phyloP scores from a whole-genome alignment of 2,888 invertebrate species.

The Noctua comes region DNA sequence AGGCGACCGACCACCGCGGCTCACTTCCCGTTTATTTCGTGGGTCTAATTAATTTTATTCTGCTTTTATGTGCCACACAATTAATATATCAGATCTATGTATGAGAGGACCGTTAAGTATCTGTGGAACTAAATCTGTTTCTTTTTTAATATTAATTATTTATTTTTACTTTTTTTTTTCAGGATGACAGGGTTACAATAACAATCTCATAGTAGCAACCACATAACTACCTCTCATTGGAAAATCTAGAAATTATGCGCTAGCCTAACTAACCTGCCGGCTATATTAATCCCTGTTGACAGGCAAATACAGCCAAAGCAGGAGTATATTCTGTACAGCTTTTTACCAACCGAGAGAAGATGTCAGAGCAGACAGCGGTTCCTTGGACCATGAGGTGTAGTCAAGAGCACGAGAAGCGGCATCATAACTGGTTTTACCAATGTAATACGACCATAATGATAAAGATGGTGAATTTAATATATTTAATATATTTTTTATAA shows the following conservation, averaged over 20 bases:
- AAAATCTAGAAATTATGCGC: neutral
- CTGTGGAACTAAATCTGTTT: neutral
- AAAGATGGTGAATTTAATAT: too few species aligned
- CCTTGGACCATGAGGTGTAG: neutral
- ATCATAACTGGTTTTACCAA: neutral
- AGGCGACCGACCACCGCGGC: slow-evolving; percentile 60
- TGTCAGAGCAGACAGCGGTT: neutral
- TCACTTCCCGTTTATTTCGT: slow-evolving; percentile 51
- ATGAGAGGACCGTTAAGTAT: slow-evolving; percentile 23
- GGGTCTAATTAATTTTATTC: slow-evolving; percentile 63
- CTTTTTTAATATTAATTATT: neutral
- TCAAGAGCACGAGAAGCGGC: neutral
- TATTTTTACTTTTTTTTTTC: neutral
- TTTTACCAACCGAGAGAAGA: neutral
- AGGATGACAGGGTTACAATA: neutral
- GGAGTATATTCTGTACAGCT: neutral
- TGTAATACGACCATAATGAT: too few species aligned
- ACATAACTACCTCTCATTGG: neutral
- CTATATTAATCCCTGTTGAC: neutral
- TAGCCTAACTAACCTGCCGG: neutral
- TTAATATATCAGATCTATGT: slow-evolving; percentile 49
- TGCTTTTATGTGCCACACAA: slow-evolving; percentile 57
- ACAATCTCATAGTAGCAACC: neutral
- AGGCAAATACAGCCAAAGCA: neutral
- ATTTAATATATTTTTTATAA: too few species aligned